Conservation (phyloP, 2,888 invertebrate genomes). For the Chrysolina americana region DNA sequence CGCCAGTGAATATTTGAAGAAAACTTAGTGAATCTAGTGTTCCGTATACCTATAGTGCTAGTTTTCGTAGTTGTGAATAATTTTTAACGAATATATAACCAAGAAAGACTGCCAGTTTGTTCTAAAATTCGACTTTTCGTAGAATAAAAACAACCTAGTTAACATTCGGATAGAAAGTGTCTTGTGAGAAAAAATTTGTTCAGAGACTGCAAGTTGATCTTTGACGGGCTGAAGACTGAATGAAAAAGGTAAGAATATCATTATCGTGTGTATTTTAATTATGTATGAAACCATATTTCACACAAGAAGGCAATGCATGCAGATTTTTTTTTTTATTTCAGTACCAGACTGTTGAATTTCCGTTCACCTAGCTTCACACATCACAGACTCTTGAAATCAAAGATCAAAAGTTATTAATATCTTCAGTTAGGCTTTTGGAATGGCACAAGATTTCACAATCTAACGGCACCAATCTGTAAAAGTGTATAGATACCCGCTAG, state of each 20-base stretch:
- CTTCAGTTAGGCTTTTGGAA: too few relatives aligned
- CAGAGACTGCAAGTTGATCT: background rate
- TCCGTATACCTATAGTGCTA: slow-evolving; percentile 35
- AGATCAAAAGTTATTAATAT: too few relatives aligned
- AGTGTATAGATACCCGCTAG: too few relatives aligned
- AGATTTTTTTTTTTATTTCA: too few relatives aligned
- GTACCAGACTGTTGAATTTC: too few relatives aligned
- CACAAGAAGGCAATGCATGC: too few relatives aligned
- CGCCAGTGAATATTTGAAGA: background rate
- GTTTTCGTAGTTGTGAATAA: slow-evolving; percentile 33
- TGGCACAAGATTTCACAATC: too few relatives aligned
- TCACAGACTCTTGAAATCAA: too few relatives aligned
- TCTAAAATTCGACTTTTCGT: background rate
- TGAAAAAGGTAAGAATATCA: slow-evolving; percentile 19
- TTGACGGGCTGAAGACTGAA: background rate
- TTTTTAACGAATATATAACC: slow-evolving; percentile 9
- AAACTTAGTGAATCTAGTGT: slow-evolving; percentile 30
- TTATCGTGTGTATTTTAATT: background rate
- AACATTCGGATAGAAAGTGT: background rate
- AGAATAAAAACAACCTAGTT: background rate
- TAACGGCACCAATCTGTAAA: too few relatives aligned
- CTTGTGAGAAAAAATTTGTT: background rate
- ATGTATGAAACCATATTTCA: too few relatives aligned
- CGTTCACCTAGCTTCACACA: too few relatives aligned
- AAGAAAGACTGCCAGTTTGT: slow-evolving; percentile 1